These are phyloP conservation scores for Barypeithes pellucidus DNA, from an alignment of 2,888 invertebrate species.

Conservation along the genomic window DNA sequence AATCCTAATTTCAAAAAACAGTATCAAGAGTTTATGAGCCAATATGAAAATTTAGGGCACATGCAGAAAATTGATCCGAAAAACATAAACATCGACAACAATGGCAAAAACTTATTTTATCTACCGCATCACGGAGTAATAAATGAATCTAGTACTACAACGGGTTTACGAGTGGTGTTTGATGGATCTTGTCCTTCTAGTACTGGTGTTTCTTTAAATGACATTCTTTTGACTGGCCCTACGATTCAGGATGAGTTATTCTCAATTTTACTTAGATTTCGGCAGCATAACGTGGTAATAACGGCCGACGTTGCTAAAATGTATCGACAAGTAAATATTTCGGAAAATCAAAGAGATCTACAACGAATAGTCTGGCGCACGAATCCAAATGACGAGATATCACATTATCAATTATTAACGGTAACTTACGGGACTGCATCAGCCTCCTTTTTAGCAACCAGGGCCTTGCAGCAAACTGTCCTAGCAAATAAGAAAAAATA, in stretches of 20 bases:
- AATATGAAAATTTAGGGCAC: slow-evolving; percentile 20
- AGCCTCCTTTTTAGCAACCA: slow-evolving; percentile 12
- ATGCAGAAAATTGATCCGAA: slow-evolving; percentile 1
- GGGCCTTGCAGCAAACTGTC: slow-evolving; percentile 16
- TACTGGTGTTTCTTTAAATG: slow-evolving; percentile 35
- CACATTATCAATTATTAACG: too few relatives aligned
- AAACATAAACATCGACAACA: not conserved
- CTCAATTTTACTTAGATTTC: slow-evolving; percentile 12
- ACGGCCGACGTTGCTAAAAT: slow-evolving; percentile 29
- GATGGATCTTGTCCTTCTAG: slow-evolving; percentile 29
- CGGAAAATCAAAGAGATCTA: not conserved
- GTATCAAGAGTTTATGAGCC: slow-evolving; percentile 7
- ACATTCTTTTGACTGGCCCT: too few relatives aligned
- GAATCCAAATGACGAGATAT: too few relatives aligned
- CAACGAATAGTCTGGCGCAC: too few relatives aligned
- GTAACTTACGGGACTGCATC: slow-evolving; percentile 12
- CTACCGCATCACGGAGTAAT: slow-evolving; percentile 13
- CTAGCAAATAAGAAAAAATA: not conserved
- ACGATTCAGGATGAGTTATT: slow-evolving; percentile 18
- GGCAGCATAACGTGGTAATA: not conserved
- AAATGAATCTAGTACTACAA: slow-evolving; percentile 27
- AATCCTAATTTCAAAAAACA: slow-evolving; percentile 15
- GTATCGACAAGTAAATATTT: slow-evolving; percentile 14
- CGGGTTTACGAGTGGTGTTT: slow-evolving; percentile 40
- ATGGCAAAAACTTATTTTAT: slow-evolving; percentile 14